Evolutionary conservation across 2,113 vertebrate species (phyloP).

Genomic region (Siniperca knerii): DNA sequence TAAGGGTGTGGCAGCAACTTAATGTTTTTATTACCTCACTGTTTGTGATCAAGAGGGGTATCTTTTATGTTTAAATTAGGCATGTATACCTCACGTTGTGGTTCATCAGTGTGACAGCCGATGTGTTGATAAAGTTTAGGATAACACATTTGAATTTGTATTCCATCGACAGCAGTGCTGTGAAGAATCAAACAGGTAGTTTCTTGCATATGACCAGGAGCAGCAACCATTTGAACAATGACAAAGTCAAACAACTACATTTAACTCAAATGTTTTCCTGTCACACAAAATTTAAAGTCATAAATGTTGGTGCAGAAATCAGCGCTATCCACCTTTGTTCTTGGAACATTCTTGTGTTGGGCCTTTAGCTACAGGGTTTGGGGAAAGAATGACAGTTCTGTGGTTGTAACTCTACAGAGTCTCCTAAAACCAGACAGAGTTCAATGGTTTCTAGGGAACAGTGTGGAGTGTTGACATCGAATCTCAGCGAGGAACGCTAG

Average conservation of each 20-base stretch:
- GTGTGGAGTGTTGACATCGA: slow-evolving; percentile 68
- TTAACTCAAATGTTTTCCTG: slow-evolving; percentile 51
- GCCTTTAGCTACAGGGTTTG: slow-evolving; percentile 84
- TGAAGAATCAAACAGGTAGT: neutral
- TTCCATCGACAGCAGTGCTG: neutral
- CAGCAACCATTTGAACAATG: slow-evolving; percentile 33
- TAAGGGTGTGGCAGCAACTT: slow-evolving; percentile 58
- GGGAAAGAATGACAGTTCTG: slow-evolving; percentile 71
- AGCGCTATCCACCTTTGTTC: slow-evolving; percentile 81
- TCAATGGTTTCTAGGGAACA: slow-evolving; percentile 87
- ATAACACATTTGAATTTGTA: neutral
- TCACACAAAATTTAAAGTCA: slow-evolving; percentile 62
- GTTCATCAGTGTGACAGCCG: slow-evolving; percentile 21
- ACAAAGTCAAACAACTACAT: slow-evolving; percentile 49
- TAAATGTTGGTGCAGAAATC: slow-evolving; percentile 73
- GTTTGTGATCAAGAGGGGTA: slow-evolving; percentile 27
- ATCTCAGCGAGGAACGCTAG: slow-evolving; percentile 82
- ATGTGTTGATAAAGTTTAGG: slow-evolving; percentile 1
- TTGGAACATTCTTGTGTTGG: slow-evolving; percentile 83
- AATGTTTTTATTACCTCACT: slow-evolving; percentile 41
- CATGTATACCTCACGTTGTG: slow-evolving; percentile 45
- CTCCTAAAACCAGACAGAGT: slow-evolving; percentile 82
- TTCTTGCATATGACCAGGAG: neutral
- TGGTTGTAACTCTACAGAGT: slow-evolving; percentile 83
- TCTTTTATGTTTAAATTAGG: slow-evolving; percentile 61